Evolutionary conservation across 2,113 vertebrate genomes (phyloP).

Genomic region (Sakesphorus luctuosus): DNA sequence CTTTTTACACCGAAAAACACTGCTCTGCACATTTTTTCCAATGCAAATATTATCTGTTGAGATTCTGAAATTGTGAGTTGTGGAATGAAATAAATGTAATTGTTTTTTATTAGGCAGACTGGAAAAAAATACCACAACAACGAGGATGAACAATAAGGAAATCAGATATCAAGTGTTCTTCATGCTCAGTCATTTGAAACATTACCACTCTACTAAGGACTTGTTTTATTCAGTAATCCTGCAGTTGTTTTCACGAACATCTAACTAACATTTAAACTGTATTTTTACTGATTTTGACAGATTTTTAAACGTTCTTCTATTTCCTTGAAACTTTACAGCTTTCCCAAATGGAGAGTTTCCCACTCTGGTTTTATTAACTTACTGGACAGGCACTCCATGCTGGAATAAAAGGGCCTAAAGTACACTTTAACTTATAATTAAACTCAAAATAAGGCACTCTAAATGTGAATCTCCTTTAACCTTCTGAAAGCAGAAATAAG

Average conservation of each 20-base stretch:
- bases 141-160: background rate
- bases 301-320: background rate
- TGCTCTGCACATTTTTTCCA: background rate
- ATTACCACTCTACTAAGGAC: background rate
- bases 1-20: background rate
- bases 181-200: background rate
- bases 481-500: background rate
- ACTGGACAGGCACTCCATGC: background rate
- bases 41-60: background rate
- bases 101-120: background rate
- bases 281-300: background rate
- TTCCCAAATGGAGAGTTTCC: slow-evolving; percentile 10
- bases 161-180: background rate
- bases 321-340: background rate
- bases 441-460: background rate
- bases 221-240: background rate
- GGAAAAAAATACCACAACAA: background rate
- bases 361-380: background rate
- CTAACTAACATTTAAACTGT: background rate
- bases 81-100: background rate
- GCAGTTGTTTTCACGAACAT: background rate
- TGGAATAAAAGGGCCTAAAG: background rate
- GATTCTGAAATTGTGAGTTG: background rate
- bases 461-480: background rate
- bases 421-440: background rate